phyloP scores from a whole-genome alignment of 2,888 invertebrate species.

The Panzeria rudis region DNA sequence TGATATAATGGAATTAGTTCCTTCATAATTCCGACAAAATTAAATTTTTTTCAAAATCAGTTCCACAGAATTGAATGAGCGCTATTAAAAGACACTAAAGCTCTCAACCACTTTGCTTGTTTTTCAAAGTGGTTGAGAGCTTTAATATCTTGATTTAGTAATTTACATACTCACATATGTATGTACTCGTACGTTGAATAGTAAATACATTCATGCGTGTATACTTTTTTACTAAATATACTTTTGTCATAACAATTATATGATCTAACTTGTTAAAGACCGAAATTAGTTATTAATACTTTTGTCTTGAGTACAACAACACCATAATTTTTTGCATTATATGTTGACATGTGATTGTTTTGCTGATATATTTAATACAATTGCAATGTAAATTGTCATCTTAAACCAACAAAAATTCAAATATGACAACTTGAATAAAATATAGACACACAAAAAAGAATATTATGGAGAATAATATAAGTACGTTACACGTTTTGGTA shows the following conservation, averaged over 20 bases:
- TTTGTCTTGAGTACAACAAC: slow-evolving; percentile 41
- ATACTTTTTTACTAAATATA: not conserved
- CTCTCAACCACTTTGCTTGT: no score
- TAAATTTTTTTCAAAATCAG: no score
- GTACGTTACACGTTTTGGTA: slow-evolving; percentile 59
- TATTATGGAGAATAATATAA: slow-evolving; percentile 14
- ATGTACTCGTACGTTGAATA: no score
- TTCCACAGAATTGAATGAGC: no score
- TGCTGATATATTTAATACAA: slow-evolving; percentile 31
- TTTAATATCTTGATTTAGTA: no score
- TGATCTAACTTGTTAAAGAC: slow-evolving; percentile 55
- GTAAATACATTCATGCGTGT: no score
- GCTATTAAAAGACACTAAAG: no score
- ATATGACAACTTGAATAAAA: slow-evolving; percentile 65
- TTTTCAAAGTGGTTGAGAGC: no score
- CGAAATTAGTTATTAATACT: slow-evolving; percentile 55
- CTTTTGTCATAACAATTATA: slow-evolving; percentile 41
- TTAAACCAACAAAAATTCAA: slow-evolving; percentile 70
- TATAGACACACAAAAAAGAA: slow-evolving; percentile 24
- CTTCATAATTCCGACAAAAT: no score
- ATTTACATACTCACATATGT: no score
- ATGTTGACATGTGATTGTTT: slow-evolving; percentile 13
- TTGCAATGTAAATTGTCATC: slow-evolving; percentile 80
- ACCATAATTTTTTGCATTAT: slow-evolving; percentile 5
- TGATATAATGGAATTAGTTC: no score